Percentiles rank a stretch among this genome's conserved stretches.
phyloP scores from a whole-genome alignment of 2,888 invertebrate genomes.

The Ochlodes sylvanus region DNA sequence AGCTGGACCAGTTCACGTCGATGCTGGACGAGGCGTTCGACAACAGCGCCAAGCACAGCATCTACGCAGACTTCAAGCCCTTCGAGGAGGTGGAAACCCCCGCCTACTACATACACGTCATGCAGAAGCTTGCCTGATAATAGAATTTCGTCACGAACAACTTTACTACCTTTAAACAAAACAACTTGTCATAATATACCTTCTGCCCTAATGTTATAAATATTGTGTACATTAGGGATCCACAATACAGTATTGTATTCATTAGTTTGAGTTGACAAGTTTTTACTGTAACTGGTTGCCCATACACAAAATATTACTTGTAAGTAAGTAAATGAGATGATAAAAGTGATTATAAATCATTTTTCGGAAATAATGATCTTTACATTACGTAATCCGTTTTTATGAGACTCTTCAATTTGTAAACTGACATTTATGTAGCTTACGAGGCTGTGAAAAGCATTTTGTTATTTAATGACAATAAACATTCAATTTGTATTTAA shows the following conservation, averaged over 20 bases:
- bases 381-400: too few species aligned
- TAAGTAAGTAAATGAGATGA: neutral
- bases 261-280: neutral
- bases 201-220: too few species aligned
- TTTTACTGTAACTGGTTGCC: too few species aligned
- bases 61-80: constrained; percentile 93
- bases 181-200: too few species aligned
- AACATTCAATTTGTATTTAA: neutral
- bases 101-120: constrained; percentile 93
- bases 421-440: neutral
- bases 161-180: too few species aligned
- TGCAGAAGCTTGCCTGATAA: constrained; percentile 84
- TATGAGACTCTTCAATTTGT: too few species aligned
- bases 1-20: constrained; percentile 87
- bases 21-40: constrained; percentile 91
- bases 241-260: neutral
- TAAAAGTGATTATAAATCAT: too few species aligned
- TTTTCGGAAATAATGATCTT: too few species aligned
- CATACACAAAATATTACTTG: too few species aligned
- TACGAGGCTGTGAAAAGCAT: constrained; percentile 12
- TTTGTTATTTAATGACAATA: neutral
- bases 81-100: constrained; percentile 87
- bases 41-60: constrained; percentile 85
- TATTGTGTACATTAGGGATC: too few species aligned
- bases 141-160: too few species aligned